These are phyloP conservation scores for Xestia rhomboidea DNA, from an alignment of 2,888 invertebrate species.

Conservation along the genomic window DNA sequence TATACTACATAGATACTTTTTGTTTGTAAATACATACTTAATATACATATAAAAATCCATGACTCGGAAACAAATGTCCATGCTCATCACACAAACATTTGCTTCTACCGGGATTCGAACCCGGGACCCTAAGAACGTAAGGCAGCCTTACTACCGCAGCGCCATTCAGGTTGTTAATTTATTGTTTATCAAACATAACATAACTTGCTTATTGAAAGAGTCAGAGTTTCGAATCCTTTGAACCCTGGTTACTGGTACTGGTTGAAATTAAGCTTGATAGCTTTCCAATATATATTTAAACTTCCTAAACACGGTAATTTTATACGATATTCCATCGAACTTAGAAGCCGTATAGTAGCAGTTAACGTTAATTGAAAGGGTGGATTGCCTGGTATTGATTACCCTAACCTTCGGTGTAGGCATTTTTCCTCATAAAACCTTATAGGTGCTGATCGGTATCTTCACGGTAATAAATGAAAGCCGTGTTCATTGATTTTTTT, in stretches of 20 bases:
- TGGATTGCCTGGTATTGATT: constrained; percentile 46
- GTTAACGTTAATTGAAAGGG: constrained; percentile 50
- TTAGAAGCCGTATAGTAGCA: constrained; percentile 42
- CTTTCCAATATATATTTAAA: constrained; percentile 1
- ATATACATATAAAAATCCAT: too few species aligned
- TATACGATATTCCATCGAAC: constrained; percentile 32
- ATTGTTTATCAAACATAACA: too few species aligned
- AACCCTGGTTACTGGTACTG: too few species aligned
- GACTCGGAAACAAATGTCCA: too few species aligned
- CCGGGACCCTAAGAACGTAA: too few species aligned
- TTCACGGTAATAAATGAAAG: constrained; percentile 25
- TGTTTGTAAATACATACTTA: too few species aligned
- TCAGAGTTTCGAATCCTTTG: background rate
- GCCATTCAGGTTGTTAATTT: too few species aligned
- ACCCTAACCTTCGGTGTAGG: constrained; percentile 10
- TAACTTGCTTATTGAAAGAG: too few species aligned
- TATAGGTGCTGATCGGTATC: constrained; percentile 32
- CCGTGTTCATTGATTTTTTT: constrained; percentile 18
- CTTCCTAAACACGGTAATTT: constrained; percentile 10
- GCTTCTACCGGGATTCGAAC: too few species aligned
- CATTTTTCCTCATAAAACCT: constrained; percentile 35
- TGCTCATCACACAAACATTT: too few species aligned
- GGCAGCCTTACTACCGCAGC: too few species aligned
- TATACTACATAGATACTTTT: too few species aligned
- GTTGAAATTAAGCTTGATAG: background rate